These are phyloP conservation scores for Laothoe populi DNA, from an alignment of 2,888 invertebrate genomes.

Conservation along the genomic window DNA sequence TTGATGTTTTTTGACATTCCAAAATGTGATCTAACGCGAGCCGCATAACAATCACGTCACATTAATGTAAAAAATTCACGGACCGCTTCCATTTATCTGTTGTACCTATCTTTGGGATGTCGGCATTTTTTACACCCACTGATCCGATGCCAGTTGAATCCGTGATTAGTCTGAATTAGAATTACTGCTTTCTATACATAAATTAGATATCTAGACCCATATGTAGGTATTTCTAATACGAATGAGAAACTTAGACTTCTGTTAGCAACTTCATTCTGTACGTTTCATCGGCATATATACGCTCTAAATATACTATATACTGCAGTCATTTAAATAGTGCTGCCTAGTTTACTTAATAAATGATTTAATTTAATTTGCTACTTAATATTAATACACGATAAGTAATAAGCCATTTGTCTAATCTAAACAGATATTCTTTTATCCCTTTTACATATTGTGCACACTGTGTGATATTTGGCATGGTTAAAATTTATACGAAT, in stretches of 20 bases:
- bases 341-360: too few species aligned
- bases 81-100: conserved; percentile 13
- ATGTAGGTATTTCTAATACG: background rate
- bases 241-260: background rate
- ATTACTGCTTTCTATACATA: conserved; percentile 23
- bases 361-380: too few species aligned
- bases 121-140: conserved; percentile 17
- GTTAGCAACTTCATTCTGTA: too few species aligned
- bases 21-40: background rate
- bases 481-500: too few species aligned
- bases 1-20: background rate
- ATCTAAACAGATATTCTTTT: too few species aligned
- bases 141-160: conserved; percentile 21
- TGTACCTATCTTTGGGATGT: conserved; percentile 2
- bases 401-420: too few species aligned
- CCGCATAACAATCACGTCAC: background rate
- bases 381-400: too few species aligned
- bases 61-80: background rate
- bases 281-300: too few species aligned
- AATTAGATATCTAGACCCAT: background rate
- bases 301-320: too few species aligned
- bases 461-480: too few species aligned
- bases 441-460: too few species aligned
- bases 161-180: conserved; percentile 18
- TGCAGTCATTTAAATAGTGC: too few species aligned